Evolutionary conservation across 2,888 invertebrate species (phyloP), one percentile per base, ranked within the genome.

Genomic region (Sphaerophoria taeniata): DNA sequence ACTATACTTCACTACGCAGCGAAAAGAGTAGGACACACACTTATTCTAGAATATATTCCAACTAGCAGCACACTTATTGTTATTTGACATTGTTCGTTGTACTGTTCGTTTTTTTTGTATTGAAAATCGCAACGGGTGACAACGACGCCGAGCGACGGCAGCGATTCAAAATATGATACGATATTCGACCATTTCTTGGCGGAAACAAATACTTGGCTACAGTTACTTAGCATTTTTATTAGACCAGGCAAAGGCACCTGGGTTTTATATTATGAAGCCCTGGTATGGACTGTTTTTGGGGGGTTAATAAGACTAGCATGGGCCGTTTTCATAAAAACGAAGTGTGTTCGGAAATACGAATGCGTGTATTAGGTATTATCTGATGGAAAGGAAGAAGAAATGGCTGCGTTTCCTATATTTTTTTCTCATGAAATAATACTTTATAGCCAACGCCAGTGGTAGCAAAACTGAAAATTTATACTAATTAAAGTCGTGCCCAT

Each of bases 311-410:
- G 82, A 78, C 69, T 73, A 83, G 77, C 70, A 83, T 78, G 78
- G 69, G 56, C 78, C 78, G 63, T 69, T 83, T 73, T 77, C 73
- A 83, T 83, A 83, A 83, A 82, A 72, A 56, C 69, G 73, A 69
- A 83, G 73, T 78, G 82, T 83, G 82, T 83, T 78, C 73, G 73
- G 82, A 78, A 83, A 78, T 83, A 78, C 72, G 69, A 83, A 83
- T 78, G 73, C 78, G 73, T 60, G 73, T 63, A 78, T 83, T 78
- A 78, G 69, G 67, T 83, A 78, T 63, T 51, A 51, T 53, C 11
- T 51, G 53, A 24, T 2, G 24, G 24, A 24, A 73, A 67, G 67
- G 78, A 83, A 73, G 78, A 73, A n/a, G 61, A 73, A 82, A 73
- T 73, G 73, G 60, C 36, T 69, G 67, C 72, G 65, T 34, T 69